A percentile compares a stretch with the other conserved stretches of the same genome.
These are phyloP conservation scores for Exocentrus adspersus DNA, from an alignment of 2,888 invertebrate genomes.

Conservation along the genomic window DNA sequence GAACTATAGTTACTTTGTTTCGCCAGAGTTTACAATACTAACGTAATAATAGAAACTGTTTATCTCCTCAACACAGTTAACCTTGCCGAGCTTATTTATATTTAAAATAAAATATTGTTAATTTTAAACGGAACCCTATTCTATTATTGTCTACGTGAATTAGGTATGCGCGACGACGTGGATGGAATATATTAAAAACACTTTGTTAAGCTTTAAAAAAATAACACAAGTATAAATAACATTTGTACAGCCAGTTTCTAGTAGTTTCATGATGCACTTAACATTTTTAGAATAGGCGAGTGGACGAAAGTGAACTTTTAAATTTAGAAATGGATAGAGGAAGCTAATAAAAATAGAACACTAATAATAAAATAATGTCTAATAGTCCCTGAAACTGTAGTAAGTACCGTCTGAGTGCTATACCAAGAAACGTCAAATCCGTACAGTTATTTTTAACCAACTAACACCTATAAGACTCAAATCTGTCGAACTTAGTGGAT, in stretches of 20 bases:
- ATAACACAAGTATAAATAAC: neutral
- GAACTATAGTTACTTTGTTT: no score
- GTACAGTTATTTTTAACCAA: no score
- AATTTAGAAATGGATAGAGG: neutral
- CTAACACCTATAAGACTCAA: no score
- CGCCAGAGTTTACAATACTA: no score
- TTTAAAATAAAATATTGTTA: neutral
- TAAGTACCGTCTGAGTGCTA: no score
- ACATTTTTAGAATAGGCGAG: neutral
- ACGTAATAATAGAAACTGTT: neutral
- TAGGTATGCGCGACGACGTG: no score
- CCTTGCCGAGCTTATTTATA: neutral
- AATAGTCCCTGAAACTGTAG: neutral
- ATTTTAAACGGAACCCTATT: no score
- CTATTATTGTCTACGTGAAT: no score
- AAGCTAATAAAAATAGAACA: neutral
- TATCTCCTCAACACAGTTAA: conserved; percentile 5
- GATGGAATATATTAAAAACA: no score
- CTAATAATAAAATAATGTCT: conserved; percentile 1
- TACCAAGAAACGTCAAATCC: no score
- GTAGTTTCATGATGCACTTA: neutral
- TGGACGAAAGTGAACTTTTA: neutral
- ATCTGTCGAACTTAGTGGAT: no score
- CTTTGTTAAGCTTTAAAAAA: neutral
- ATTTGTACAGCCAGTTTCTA: neutral